A percentile compares a stretch with the other conserved stretches of the same genome.
Evolutionary conservation across 2,797 vertebrate genomes (phyloP).

Genomic region (Sebastolobus alascanus): DNA sequence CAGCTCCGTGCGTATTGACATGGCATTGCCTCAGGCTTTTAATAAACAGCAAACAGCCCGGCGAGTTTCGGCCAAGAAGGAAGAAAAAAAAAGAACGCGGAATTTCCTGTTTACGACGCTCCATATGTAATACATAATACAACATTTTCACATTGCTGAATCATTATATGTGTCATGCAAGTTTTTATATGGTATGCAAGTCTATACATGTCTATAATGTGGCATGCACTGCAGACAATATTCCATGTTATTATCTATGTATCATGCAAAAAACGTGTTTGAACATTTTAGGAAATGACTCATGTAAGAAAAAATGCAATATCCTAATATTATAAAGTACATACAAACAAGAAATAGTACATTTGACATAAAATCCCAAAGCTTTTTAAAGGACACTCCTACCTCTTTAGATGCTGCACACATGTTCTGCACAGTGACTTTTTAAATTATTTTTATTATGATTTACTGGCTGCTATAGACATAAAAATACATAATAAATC

Average conservation of each 20-base stretch:
- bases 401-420: neutral
- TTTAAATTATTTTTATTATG: neutral
- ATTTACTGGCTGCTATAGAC: neutral
- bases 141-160: neutral
- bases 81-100: neutral
- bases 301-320: neutral
- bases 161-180: neutral
- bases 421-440: neutral
- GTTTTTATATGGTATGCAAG: neutral
- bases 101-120: slow-evolving; percentile 17
- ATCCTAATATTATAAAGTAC: neutral
- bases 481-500: neutral
- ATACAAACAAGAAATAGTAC: neutral
- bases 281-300: neutral
- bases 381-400: neutral
- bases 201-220: neutral
- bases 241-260: no score
- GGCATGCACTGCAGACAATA: neutral
- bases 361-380: neutral
- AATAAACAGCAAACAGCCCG: neutral
- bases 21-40: slow-evolving; percentile 48
- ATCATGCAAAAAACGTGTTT: neutral
- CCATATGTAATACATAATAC: neutral
- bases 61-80: slow-evolving; percentile 55
- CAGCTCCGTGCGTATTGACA: slow-evolving; percentile 37